Base-by-base conservation (phyloP, 2,888 invertebrate genomes). In the Pedicia rivosa region DNA sequence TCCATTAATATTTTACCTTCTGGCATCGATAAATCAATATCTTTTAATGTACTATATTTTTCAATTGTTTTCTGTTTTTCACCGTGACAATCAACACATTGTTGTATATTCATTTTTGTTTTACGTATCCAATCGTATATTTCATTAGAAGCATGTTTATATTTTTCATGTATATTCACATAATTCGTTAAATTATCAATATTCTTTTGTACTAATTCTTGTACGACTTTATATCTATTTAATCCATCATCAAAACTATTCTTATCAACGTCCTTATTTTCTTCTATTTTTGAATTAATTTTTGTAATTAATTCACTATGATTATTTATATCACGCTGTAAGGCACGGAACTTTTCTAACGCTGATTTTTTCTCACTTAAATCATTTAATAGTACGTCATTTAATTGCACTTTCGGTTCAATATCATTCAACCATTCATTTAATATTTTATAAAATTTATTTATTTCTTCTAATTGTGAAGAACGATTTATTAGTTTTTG, bases 341-440 rank as follows among this genome's bases (percentile, higher is more conserved):
- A 70, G 0, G 78, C 74, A 51, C 76, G 81, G 57, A 81, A 82
- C 57, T 90, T 92, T 55, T 94, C 92, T 14, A 91, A 55, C 29
- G 81, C 76, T 0, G 88, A 80, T 47, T 84, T 78, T 60, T 92
- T 94, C 54, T 94, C 94, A 36, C 87, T 83, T 2, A 92, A 63
- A 54, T 92, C 91, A 49, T 86, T 82, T 19, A 82, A 68, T 41
- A 73, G 71, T 49, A 80, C 77, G 42, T 78, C 74, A 2, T 75
- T 72, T n/a, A 45, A 41, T 50, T 78, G 77, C 6, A 88, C 70
- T 56, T 86, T 87, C 33, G 77, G 74, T 50, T 88, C 86, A 41
- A 87, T 73, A 50, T 92, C 92, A 42, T 83, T 79, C 39, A 94
- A 63, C 88, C 92, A 92, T 51, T 86, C 83, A 5, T 74, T 66